Conservation (phyloP, 2,888 invertebrate genomes). For the Schrankia costaestrigalis region DNA sequence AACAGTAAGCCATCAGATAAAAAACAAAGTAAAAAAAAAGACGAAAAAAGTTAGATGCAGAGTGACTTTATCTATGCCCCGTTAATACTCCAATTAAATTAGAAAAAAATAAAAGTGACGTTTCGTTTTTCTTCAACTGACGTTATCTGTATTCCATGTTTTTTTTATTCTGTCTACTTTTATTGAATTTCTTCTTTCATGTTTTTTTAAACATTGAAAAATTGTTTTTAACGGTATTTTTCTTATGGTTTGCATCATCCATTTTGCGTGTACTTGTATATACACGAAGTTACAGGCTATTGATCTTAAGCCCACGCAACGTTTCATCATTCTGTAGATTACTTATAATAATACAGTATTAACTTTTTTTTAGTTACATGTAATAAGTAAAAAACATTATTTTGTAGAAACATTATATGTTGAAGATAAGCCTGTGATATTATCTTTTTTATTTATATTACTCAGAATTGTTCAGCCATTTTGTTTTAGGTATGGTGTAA, state of each 20-base stretch:
- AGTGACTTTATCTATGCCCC: slow-evolving; percentile 73
- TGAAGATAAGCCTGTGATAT: too few species aligned
- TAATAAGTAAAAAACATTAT: too few species aligned
- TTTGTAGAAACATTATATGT: too few species aligned
- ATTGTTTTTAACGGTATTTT: slow-evolving; percentile 32
- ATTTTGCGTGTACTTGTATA: slow-evolving; percentile 47
- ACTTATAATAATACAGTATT: slow-evolving; percentile 16
- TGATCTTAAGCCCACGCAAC: slow-evolving; percentile 50
- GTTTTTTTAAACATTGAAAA: slow-evolving; percentile 33
- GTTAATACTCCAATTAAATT: slow-evolving; percentile 77
- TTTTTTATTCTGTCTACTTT: slow-evolving; percentile 36
- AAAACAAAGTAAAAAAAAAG: slow-evolving; percentile 57
- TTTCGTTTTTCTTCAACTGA: slow-evolving; percentile 53
- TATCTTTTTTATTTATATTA: too few species aligned
- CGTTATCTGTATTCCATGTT: slow-evolving; percentile 41
- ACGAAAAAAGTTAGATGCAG: slow-evolving; percentile 45
- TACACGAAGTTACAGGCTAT: slow-evolving; percentile 41
- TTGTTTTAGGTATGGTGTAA: too few species aligned
- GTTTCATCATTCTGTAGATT: slow-evolving; percentile 36
- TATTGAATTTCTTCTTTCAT: slow-evolving; percentile 40
- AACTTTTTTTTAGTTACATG: too few species aligned
- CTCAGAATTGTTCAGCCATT: too few species aligned
- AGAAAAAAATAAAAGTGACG: slow-evolving; percentile 65
- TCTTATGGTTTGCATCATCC: slow-evolving; percentile 42
- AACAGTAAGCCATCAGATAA: slow-evolving; percentile 79